Evolutionary conservation across 2,888 invertebrate species (phyloP).

Genomic region (Ametastegia equiseti): DNA sequence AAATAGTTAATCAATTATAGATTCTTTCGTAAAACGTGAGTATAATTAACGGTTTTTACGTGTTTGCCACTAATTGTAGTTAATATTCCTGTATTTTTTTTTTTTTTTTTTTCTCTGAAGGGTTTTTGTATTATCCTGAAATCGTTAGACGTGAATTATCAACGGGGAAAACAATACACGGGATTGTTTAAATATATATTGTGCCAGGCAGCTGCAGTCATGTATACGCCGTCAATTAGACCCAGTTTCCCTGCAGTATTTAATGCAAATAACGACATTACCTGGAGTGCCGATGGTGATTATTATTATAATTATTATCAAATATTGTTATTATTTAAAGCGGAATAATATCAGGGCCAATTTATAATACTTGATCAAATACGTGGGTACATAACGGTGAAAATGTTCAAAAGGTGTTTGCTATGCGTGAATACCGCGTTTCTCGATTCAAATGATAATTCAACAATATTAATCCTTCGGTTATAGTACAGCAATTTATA

Average conservation of each 20-base stretch:
- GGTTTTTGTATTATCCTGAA: background rate
- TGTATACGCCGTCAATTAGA: conserved; percentile 37
- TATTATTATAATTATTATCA: conserved; percentile 52
- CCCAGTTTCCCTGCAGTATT: conserved; percentile 44
- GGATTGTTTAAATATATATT: conserved; percentile 25
- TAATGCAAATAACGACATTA: conserved; percentile 64
- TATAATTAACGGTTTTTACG: too few relatives aligned
- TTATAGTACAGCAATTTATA: too few relatives aligned
- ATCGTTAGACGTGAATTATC: background rate
- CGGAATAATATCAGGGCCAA: conserved; percentile 63
- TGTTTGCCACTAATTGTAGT: too few relatives aligned
- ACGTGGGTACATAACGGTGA: too few relatives aligned
- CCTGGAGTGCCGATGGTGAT: conserved; percentile 61
- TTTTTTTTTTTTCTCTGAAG: background rate
- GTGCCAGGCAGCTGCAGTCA: background rate
- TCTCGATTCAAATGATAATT: too few relatives aligned
- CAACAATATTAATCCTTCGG: too few relatives aligned
- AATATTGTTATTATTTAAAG: conserved; percentile 43
- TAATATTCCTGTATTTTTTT: background rate
- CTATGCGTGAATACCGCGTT: too few relatives aligned
- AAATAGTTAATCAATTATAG: too few relatives aligned
- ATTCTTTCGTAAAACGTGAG: too few relatives aligned
- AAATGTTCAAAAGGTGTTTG: background rate
- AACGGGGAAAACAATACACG: conserved; percentile 8
- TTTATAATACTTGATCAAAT: conserved; percentile 66